Percentiles rank a stretch among this genome's conserved stretches.
phyloP scores from a whole-genome alignment of 2,113 vertebrate species.

The Phrynosoma blainvillii region DNA sequence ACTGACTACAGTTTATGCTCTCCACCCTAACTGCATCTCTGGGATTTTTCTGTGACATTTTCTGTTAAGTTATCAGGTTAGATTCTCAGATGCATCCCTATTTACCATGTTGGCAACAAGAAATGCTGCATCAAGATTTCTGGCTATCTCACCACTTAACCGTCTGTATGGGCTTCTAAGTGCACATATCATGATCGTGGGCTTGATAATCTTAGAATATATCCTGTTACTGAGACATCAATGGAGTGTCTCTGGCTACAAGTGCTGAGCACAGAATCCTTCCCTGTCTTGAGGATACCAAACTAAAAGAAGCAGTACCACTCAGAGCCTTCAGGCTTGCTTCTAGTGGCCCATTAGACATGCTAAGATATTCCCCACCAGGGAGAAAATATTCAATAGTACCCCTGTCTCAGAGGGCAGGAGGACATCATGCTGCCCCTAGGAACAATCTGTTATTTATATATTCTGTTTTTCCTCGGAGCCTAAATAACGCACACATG shows the following conservation, averaged over 20 bases:
- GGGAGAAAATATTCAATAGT: background rate
- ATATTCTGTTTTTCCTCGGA: background rate
- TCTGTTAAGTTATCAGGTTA: background rate
- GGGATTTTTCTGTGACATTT: background rate
- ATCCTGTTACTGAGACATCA: background rate
- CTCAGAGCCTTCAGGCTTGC: background rate
- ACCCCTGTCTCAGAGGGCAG: background rate
- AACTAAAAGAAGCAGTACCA: background rate
- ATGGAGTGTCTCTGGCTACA: background rate
- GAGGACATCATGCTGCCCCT: constrained; percentile 9
- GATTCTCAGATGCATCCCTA: background rate
- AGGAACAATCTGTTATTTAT: constrained; percentile 37
- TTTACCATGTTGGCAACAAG: background rate
- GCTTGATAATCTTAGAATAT: background rate
- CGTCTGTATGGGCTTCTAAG: background rate
- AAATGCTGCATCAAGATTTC: background rate
- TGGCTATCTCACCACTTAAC: background rate
- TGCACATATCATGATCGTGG: background rate
- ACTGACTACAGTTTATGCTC: background rate
- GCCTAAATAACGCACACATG: constrained; percentile 14
- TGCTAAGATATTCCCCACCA: constrained; percentile 28
- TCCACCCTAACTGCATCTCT: too few species aligned
- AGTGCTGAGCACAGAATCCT: too few species aligned
- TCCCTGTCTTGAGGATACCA: background rate
- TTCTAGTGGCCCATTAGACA: constrained; percentile 24